These are phyloP conservation scores for Oophaga sylvatica DNA, from an alignment of 2,797 vertebrate species.

Conservation along the genomic window DNA sequence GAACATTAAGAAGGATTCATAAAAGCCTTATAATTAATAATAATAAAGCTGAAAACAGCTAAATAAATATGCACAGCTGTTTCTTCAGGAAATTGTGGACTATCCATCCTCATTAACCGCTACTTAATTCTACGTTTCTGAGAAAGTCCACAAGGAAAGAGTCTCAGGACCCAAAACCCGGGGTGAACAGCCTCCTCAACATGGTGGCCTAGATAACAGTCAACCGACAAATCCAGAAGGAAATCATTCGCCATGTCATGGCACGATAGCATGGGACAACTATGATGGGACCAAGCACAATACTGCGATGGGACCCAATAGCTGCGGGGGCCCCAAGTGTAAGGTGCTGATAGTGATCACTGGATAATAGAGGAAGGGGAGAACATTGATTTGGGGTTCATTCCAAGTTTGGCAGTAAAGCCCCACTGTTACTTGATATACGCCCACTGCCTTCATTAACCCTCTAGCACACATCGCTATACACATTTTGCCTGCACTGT, in stretches of 20 bases:
- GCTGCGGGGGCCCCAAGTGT: no score
- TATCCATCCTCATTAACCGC: slow-evolving; percentile 23
- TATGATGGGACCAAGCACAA: neutral
- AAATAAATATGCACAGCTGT: slow-evolving; percentile 36
- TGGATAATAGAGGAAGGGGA: no score
- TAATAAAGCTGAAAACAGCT: slow-evolving; percentile 20
- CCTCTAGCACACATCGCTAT: no score
- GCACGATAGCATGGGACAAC: neutral
- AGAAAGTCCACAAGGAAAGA: neutral
- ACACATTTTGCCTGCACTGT: neutral
- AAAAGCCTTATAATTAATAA: slow-evolving; percentile 40
- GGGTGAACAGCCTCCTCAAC: neutral
- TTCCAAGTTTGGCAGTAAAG: no score
- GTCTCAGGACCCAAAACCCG: neutral
- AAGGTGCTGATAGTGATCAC: no score
- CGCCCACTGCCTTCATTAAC: no score
- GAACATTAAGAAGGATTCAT: slow-evolving; percentile 21
- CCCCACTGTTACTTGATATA: no score
- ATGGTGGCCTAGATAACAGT: neutral
- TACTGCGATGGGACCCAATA: no score
- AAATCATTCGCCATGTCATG: neutral
- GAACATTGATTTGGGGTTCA: no score
- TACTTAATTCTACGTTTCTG: neutral
- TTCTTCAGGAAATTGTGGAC: slow-evolving; percentile 1
- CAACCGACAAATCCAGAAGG: neutral